phyloP scores from a whole-genome alignment of 2,888 invertebrate species.

The Drosophila neoperkinsi region DNA sequence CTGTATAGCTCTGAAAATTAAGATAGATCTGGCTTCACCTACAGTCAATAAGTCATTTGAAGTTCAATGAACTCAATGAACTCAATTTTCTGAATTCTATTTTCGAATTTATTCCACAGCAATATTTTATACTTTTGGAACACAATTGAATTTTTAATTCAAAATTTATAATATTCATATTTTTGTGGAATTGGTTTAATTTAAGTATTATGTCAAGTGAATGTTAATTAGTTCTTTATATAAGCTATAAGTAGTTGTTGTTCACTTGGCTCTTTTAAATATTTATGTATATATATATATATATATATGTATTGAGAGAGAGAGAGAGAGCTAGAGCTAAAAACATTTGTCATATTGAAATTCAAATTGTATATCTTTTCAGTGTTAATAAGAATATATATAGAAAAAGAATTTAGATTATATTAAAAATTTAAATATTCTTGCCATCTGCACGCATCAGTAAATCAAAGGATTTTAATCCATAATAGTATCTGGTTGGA shows the following conservation, averaged over 20 bases:
- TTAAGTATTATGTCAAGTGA: neutral
- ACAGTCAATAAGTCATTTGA: neutral
- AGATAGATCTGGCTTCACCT: neutral
- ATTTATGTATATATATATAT: neutral
- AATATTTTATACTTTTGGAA: neutral
- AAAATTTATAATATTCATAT: conserved; percentile 12
- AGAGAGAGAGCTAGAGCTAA: neutral
- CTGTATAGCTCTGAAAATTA: neutral
- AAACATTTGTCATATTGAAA: neutral
- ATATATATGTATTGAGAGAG: neutral
- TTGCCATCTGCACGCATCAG: conserved; percentile 3
- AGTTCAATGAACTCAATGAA: neutral
- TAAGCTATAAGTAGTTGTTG: neutral
- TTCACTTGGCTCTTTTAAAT: neutral
- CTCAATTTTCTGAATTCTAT: neutral
- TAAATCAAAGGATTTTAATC: neutral
- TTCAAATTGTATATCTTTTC: neutral
- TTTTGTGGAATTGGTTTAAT: conserved; percentile 10
- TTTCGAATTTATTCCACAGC: conserved; percentile 3
- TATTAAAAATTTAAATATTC: neutral
- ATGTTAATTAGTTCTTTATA: neutral
- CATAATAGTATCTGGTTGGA: neutral
- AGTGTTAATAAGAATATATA: neutral
- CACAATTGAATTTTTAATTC: neutral
- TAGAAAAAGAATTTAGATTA: neutral